phyloP scores from a whole-genome alignment of 2,888 invertebrate species.

The Strigamia transsilvanica region DNA sequence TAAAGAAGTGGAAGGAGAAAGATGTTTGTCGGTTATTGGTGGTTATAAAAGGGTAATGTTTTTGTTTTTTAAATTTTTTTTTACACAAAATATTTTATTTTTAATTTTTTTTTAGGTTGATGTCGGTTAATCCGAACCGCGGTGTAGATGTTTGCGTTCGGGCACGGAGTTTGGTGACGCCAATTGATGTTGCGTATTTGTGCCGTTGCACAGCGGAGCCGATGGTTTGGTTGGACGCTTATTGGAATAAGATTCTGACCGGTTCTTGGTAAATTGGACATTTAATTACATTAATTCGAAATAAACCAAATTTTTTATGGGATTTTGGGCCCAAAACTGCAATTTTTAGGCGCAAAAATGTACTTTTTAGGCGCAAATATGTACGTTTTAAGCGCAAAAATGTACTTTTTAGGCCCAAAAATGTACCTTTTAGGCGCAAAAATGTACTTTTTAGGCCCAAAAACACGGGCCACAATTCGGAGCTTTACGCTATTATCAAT shows the following conservation, averaged over 20 bases:
- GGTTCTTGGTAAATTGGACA: background rate
- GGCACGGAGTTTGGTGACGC: background rate
- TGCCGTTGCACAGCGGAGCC: background rate
- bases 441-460: no score
- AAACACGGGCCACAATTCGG: no score
- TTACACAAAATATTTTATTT: background rate
- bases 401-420: no score
- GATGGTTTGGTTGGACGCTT: constrained; percentile 14
- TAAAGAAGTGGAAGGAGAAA: background rate
- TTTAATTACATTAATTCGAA: background rate
- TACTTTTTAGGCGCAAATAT: no score
- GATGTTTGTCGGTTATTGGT: background rate
- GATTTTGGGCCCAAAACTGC: no score
- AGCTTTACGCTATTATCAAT: no score
- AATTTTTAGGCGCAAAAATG: no score
- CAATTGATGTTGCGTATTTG: constrained; percentile 7
- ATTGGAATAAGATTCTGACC: background rate
- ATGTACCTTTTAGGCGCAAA: no score
- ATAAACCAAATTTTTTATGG: no score
- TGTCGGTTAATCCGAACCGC: constrained; percentile 11
- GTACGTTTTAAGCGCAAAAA: no score
- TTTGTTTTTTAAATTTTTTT: background rate
- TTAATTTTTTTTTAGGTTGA: constrained; percentile 12
- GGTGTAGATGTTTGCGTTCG: background rate
- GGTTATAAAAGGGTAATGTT: background rate